Evolutionary conservation across 2,113 vertebrate species (phyloP).

Genomic region (Lasiurus borealis): DNA sequence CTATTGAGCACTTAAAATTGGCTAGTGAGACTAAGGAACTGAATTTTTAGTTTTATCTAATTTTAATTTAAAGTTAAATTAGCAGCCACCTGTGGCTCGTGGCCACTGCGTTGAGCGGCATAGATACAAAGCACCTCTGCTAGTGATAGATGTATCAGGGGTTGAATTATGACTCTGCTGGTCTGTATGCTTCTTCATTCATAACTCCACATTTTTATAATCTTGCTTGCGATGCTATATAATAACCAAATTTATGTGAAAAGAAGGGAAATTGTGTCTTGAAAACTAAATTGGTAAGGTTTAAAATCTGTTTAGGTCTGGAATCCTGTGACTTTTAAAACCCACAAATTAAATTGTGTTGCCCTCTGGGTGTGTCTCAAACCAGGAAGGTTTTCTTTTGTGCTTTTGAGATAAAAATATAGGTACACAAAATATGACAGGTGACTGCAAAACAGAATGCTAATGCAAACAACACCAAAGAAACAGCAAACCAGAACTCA

Average conservation of each 20-base stretch:
- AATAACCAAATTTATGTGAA: neutral
- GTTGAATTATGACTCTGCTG: neutral
- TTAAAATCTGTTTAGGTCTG: neutral
- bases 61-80: conserved; percentile 44
- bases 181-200: neutral
- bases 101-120: neutral
- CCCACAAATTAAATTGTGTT: conserved; percentile 1
- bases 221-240: neutral
- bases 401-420: conserved; percentile 59
- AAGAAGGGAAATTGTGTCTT: conserved; percentile 1
- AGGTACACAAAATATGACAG: neutral
- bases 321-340: conserved; percentile 32
- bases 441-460: neutral
- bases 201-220: neutral
- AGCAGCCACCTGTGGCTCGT: neutral
- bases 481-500: neutral
- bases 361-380: neutral
- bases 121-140: neutral
- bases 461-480: neutral
- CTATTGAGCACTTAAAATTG: conserved; percentile 16
- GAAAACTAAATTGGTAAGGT: neutral
- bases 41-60: neutral
- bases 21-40: neutral
- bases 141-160: neutral
- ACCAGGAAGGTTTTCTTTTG: conserved; percentile 11